Evolutionary conservation across 2,113 vertebrate species (phyloP).

Genomic region (Macquaria australasica): DNA sequence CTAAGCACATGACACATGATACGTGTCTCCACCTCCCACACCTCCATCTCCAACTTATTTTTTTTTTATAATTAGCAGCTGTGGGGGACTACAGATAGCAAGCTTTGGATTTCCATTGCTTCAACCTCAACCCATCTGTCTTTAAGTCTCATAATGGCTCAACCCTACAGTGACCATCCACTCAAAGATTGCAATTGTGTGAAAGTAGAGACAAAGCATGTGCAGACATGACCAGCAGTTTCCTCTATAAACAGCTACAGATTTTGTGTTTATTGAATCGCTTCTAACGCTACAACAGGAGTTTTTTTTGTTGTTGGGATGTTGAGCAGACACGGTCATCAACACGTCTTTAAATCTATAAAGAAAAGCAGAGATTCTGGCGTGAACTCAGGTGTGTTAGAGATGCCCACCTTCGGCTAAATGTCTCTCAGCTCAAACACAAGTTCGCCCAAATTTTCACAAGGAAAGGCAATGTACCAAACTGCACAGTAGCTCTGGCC

Average conservation of each 20-base stretch:
- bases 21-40: slow-evolving; percentile 33
- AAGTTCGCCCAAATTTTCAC: slow-evolving; percentile 42
- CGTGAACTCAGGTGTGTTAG: slow-evolving; percentile 19
- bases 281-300: slow-evolving; percentile 7
- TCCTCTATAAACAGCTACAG: neutral
- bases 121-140: slow-evolving; percentile 15
- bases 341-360: neutral
- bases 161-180: slow-evolving; percentile 13
- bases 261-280: neutral
- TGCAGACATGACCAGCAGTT: slow-evolving; percentile 32
- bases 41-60: neutral
- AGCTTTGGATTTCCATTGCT: slow-evolving; percentile 26
- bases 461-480: slow-evolving; percentile 50
- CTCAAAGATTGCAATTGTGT: neutral
- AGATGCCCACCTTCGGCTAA: slow-evolving; percentile 49
- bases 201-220: slow-evolving; percentile 1
- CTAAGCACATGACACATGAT: slow-evolving; percentile 65
- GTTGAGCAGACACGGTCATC: neutral
- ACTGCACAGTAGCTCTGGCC: slow-evolving; percentile 57
- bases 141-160: slow-evolving; percentile 4
- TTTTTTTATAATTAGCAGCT: slow-evolving; percentile 47
- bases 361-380: slow-evolving; percentile 7
- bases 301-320: slow-evolving; percentile 6
- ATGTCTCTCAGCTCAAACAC: slow-evolving; percentile 41
- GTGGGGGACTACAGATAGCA: neutral